Evolutionary conservation across 2,888 invertebrate genomes (phyloP).

Genomic region (Cacoxenus indagator): DNA sequence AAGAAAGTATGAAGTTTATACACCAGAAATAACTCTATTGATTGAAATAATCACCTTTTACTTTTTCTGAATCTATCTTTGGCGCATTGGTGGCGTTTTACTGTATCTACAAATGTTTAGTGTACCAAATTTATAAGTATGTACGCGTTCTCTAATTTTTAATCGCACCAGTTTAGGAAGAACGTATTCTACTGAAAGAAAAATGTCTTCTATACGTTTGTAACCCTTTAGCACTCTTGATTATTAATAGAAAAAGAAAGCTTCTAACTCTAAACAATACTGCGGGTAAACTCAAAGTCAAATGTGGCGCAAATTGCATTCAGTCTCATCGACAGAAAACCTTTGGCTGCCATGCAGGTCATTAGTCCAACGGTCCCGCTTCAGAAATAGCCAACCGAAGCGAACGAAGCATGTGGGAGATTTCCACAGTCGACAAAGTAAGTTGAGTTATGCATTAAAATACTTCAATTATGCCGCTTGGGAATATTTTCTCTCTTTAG

Average conservation of each 20-base stretch:
- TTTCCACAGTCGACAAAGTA: neutral
- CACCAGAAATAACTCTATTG: too few relatives aligned
- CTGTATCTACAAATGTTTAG: too few relatives aligned
- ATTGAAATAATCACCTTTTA: too few relatives aligned
- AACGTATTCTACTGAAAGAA: too few relatives aligned
- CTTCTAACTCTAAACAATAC: neutral
- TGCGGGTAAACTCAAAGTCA: neutral
- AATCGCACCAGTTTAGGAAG: too few relatives aligned
- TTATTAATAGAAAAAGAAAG: neutral
- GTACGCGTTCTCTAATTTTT: too few relatives aligned
- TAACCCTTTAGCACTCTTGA: neutral
- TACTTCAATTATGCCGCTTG: conserved; percentile 6
- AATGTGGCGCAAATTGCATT: conserved; percentile 33
- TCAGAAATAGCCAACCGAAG: neutral
- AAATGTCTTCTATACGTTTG: too few relatives aligned
- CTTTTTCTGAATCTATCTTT: too few relatives aligned
- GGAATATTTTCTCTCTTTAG: conserved; percentile 40
- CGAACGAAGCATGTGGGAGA: conserved; percentile 10
- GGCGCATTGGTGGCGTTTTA: too few relatives aligned
- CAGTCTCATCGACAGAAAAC: conserved; percentile 38
- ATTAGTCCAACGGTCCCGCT: conserved; percentile 17
- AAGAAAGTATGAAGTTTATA: too few relatives aligned
- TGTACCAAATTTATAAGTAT: too few relatives aligned
- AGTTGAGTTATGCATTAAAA: conserved; percentile 19
- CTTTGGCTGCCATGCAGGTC: conserved; percentile 12